These are phyloP conservation scores for Lagenorhynchus albirostris DNA, from an alignment of 2,113 vertebrate species.

Conservation along the genomic window DNA sequence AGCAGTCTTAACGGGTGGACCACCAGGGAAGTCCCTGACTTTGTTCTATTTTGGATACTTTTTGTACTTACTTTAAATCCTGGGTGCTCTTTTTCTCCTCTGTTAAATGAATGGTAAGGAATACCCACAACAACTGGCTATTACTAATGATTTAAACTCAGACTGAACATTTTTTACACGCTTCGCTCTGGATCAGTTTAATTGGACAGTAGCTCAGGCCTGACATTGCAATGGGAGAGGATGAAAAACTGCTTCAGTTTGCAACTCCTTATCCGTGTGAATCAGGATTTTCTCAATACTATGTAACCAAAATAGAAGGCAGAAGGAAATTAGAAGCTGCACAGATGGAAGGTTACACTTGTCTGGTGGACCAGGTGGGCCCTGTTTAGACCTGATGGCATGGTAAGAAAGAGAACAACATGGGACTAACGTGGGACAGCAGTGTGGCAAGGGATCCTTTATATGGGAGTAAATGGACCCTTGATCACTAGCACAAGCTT, in stretches of 20 bases:
- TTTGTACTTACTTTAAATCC: neutral
- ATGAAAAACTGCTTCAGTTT: neutral
- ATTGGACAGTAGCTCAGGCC: neutral
- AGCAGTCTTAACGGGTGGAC: no score
- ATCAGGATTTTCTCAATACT: neutral
- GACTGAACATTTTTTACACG: neutral
- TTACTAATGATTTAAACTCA: neutral
- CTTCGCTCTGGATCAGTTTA: neutral
- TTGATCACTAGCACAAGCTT: neutral
- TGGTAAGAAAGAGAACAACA: neutral
- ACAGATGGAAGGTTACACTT: neutral
- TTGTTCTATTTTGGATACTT: no score
- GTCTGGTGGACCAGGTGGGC: neutral
- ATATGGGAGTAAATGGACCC: neutral
- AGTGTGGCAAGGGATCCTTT: neutral
- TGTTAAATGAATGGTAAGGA: neutral
- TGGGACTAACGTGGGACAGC: neutral
- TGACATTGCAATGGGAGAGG: neutral
- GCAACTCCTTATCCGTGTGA: neutral
- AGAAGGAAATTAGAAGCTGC: neutral
- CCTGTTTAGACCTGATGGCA: neutral
- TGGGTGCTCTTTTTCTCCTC: neutral
- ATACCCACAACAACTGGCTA: neutral
- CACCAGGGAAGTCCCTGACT: no score
- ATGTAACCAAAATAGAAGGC: neutral